phyloP scores from a whole-genome alignment of 37 sponge, comb jelly and placozoan species.

The Ianthella basta region DNA sequence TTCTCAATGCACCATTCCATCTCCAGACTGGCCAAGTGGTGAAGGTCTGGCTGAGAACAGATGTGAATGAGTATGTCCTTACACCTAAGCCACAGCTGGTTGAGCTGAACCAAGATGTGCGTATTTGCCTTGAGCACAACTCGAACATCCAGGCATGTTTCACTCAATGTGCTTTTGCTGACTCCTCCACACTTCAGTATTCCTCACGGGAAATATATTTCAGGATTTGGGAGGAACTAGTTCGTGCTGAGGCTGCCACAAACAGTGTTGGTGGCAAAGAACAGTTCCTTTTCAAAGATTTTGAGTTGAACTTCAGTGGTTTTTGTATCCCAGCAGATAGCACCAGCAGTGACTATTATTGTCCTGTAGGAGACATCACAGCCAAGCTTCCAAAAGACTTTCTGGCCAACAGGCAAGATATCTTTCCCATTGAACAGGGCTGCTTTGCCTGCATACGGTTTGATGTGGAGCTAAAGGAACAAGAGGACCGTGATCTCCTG shows the following conservation, averaged over 20 bases:
- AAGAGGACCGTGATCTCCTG: neutral
- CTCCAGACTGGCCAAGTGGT: conserved; percentile 22
- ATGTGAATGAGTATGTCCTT: conserved; percentile 35
- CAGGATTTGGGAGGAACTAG: conserved; percentile 52
- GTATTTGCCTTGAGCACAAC: conserved; percentile 70
- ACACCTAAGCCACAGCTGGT: conserved; percentile 64
- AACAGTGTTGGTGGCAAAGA: conserved; percentile 41
- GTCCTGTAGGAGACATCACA: conserved; percentile 4
- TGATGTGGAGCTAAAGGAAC: conserved; percentile 14
- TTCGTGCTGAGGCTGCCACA: conserved; percentile 69
- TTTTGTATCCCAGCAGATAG: conserved; percentile 5
- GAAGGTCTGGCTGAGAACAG: conserved; percentile 55
- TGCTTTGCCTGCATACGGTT: conserved; percentile 68
- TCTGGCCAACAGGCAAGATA: neutral
- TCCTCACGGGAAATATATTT: conserved; percentile 41
- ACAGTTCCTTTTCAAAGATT: conserved; percentile 32
- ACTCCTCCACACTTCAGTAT: conserved; percentile 43
- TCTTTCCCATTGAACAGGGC: conserved; percentile 53
- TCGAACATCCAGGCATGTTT: conserved; percentile 63
- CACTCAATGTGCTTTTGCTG: conserved; percentile 31
- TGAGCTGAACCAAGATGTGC: conserved; percentile 45
- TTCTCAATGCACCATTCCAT: neutral
- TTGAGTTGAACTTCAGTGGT: conserved; percentile 35
- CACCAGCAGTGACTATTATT: conserved; percentile 37
- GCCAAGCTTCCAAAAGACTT: conserved; percentile 35